A percentile compares a stretch with the other conserved stretches of the same genome.
These are phyloP conservation scores for Phrynocephalus guinanensis DNA, from an alignment of 2,797 vertebrate genomes.

Conservation along the genomic window DNA sequence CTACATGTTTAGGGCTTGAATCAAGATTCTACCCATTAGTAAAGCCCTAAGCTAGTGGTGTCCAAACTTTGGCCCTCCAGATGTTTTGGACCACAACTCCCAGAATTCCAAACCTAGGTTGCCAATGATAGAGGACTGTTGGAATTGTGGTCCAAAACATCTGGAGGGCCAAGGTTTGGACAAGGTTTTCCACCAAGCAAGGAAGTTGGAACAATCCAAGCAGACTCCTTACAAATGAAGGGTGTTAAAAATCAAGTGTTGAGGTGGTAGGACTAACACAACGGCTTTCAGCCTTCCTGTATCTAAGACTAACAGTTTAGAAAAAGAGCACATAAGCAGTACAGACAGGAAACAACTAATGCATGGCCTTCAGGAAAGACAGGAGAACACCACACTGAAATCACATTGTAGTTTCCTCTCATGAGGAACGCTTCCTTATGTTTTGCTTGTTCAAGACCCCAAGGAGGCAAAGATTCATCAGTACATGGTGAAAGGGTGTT, in stretches of 20 bases:
- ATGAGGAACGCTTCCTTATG: neutral
- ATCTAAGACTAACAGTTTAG: neutral
- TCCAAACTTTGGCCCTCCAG: too few species aligned
- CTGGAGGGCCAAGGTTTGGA: too few species aligned
- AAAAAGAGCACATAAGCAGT: conserved; percentile 45
- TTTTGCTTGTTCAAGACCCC: conserved; percentile 6
- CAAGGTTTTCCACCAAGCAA: too few species aligned
- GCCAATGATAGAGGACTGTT: too few species aligned
- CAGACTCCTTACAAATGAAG: neutral
- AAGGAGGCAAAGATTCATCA: neutral
- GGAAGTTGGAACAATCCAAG: neutral
- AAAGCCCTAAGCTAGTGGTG: too few species aligned
- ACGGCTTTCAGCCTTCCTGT: neutral
- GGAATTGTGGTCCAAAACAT: too few species aligned
- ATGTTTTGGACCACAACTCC: too few species aligned
- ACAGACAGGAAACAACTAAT: conserved; percentile 40
- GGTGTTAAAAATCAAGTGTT: neutral
- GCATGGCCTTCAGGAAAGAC: conserved; percentile 13
- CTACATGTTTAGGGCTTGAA: too few species aligned
- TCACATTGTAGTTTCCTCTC: conserved; percentile 11
- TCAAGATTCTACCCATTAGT: too few species aligned
- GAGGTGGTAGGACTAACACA: neutral
- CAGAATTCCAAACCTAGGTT: too few species aligned
- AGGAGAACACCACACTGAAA: conserved; percentile 7
- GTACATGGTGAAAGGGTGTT: conserved; percentile 4